Evolutionary conservation across 2,888 invertebrate genomes (phyloP).

Genomic region (Parapristionchus giblindavisi): DNA sequence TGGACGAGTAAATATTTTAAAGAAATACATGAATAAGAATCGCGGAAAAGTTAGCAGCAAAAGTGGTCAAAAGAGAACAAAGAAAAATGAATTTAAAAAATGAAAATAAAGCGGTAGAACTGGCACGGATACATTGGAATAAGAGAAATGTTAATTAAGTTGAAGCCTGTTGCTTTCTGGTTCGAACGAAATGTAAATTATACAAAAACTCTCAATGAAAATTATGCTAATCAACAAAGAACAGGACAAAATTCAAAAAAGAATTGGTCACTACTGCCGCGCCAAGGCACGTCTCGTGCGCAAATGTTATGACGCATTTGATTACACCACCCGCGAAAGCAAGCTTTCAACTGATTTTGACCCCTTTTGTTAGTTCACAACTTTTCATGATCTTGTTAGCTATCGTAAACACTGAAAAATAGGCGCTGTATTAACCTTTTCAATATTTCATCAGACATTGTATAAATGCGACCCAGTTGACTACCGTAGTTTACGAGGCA

Average conservation of each 20-base stretch:
- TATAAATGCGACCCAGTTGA: too few relatives aligned
- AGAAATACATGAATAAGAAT: too few relatives aligned
- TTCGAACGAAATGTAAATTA: background rate
- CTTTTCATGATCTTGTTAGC: too few relatives aligned
- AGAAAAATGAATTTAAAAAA: background rate
- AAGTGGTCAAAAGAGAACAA: background rate
- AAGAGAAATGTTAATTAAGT: background rate
- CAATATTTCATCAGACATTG: too few relatives aligned
- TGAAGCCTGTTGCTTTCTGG: background rate
- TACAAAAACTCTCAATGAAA: background rate
- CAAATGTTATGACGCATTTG: background rate
- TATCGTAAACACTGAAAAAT: too few relatives aligned
- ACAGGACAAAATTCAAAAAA: background rate
- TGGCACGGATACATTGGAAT: background rate
- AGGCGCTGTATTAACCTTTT: too few relatives aligned
- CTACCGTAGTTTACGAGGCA: too few relatives aligned
- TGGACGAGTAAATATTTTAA: too few relatives aligned
- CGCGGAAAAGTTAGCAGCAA: too few relatives aligned
- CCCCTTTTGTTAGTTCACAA: too few relatives aligned
- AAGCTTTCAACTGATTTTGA: too few relatives aligned
- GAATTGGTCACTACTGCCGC: background rate
- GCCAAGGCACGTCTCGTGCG: background rate
- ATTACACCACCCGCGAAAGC: too few relatives aligned
- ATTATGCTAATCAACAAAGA: background rate
- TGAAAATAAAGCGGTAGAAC: background rate